Evolutionary conservation across 2,797 vertebrate genomes (phyloP), one percentile per base, ranked within the genome.

Genomic region (Sebastes alutus): DNA sequence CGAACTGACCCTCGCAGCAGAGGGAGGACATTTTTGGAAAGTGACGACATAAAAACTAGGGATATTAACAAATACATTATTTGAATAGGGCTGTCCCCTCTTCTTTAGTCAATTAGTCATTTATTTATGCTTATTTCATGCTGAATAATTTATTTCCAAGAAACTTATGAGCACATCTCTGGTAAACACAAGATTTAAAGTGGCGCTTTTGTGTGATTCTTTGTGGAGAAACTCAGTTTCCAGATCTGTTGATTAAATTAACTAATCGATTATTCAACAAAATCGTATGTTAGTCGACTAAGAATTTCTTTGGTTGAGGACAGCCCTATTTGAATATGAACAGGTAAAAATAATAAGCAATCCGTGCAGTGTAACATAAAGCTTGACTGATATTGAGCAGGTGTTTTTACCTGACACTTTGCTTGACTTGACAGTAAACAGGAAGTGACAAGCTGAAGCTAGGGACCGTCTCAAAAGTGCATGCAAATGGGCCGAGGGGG

Each of bases 271-370:
- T 46, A 18, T 4, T 46, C 7, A 3, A 46, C 42, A 46, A 46
- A 46, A 0, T 46, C 16, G 16, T 18, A 7, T 18, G 0, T 46
- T 46, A 18, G 42, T 46, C 42, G 0, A 46, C 42, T 0, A 46
- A 49, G 46, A 49, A 49, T 49, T 49, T 49, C 46, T 49, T 20
- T 20, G 46, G 46, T 49, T 0, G 3, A 46, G 14, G 46, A 46
- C 16, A 7, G 42, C 16, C 0, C 42, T 46, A 46, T 18, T 46
- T 46, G 6, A 46, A 46, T 46, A 0, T 52, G 46, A 52, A 20
- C 18, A 52, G 46, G 18, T 52, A 52, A 52, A 52, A 52, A 52
- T n/a, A 52, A n/a, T 20, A 52, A 52, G 7, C 0, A 25, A 55
- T 27, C 27, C 0, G 2, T 14, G 32, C 4, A 55, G 20, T 11